Conservation (phyloP, 2,113 vertebrate genomes). For the Solea solea region DNA sequence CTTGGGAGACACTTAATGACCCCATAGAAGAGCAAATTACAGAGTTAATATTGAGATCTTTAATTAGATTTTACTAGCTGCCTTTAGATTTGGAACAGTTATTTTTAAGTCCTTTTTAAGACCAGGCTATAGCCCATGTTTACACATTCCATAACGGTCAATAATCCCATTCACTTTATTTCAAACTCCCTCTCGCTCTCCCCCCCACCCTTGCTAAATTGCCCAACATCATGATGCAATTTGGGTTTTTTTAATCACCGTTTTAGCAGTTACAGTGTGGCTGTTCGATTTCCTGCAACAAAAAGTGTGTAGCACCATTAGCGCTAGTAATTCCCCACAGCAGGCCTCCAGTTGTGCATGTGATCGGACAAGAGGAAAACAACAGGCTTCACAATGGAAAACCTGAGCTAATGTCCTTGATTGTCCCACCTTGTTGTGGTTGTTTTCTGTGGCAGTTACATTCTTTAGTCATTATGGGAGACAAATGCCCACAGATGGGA, state of each 20-base stretch:
- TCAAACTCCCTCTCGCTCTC: conserved; percentile 40
- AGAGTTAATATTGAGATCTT: conserved; percentile 76
- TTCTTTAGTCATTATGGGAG: conserved; percentile 49
- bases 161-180: conserved; percentile 67
- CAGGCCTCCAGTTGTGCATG: conserved; percentile 81
- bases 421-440: conserved; percentile 70
- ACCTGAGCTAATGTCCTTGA: conserved; percentile 71
- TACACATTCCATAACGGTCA: conserved; percentile 65
- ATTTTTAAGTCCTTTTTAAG: conserved; percentile 61
- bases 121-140: conserved; percentile 43
- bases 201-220: conserved; percentile 49
- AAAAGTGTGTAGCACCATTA: conserved; percentile 82
- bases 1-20: conserved; percentile 71
- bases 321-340: conserved; percentile 82
- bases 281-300: conserved; percentile 85
- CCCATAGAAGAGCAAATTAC: conserved; percentile 76
- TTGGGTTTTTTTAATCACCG: conserved; percentile 81
- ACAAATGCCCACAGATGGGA: conserved; percentile 49
- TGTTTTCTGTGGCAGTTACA: conserved; percentile 49
- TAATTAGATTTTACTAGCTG: conserved; percentile 78
- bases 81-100: conserved; percentile 62
- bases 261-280: conserved; percentile 82
- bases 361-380: conserved; percentile 68
- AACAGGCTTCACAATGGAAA: conserved; percentile 72
- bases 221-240: conserved; percentile 84